Base-by-base conservation (phyloP, 2,797 vertebrate genomes). In the Lindbergichthys nudifrons region DNA sequence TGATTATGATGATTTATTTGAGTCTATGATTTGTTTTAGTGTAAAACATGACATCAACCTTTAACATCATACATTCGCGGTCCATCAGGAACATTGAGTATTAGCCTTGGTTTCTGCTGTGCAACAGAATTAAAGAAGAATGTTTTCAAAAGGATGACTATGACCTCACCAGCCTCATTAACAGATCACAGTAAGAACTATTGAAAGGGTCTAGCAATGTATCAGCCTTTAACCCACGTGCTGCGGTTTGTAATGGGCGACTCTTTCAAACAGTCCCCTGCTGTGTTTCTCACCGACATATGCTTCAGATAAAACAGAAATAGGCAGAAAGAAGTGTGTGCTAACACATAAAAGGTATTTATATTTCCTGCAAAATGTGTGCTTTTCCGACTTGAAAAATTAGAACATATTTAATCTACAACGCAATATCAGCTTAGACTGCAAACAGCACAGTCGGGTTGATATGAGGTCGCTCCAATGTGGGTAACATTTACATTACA, bases 221-320 rank as follows among this genome's bases (percentile, higher is more conserved):
- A 59, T 65, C 63, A 48, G 56, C 59, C 59, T 63, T 77, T 65
- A 52, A 73, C 45, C 62, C 36, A 50, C 32, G 39, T 60, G 39
- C 46, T 48, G 62, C 13, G 52, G n/a, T 41, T 41, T 67, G 65
- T 64, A 66, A 69, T 67, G 23, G 60, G 26, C 70, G 42, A 45
- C 41, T 26, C 53, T 21, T 42, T 74, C 23, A 65, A 65, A 45
- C 51, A 52, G 62, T 39, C 59, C 39, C 65, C 65, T 39, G 16
- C 47, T 56, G 51, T 48, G 65, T 56, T 64, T 47, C 52, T 66
- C 47, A 54, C 60, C 16, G 53, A 70, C 68, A 47, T 39, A 57
- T 11, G 5, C 48, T 45, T 79, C 70, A 45, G 18, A 19, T 32
- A 39, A 61, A 72, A 62, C 18, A 70, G 52, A 46, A 54, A 23